Evolutionary conservation across 2,797 vertebrate species (phyloP).

Genomic region (Lophius americanus): DNA sequence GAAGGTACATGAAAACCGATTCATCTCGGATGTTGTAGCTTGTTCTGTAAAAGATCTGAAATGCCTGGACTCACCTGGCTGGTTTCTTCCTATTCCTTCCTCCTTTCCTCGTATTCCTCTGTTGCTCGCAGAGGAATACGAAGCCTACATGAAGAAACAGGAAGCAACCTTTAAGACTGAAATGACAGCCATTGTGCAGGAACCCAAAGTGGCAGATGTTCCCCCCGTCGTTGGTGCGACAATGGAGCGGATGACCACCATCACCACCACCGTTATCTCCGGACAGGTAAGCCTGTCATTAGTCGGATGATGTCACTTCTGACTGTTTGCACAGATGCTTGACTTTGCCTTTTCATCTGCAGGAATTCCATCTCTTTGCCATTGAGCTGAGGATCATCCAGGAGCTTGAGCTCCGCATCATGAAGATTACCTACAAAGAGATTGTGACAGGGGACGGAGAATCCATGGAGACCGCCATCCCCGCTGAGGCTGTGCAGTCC

Average conservation of each 20-base stretch:
- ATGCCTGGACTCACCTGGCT: neutral
- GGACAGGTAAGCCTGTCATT: conserved; percentile 61
- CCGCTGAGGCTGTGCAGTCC: conserved; percentile 86
- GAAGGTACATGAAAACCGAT: conserved; percentile 83
- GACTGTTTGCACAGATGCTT: too few species aligned
- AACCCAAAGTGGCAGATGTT: conserved; percentile 75
- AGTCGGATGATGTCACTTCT: too few species aligned
- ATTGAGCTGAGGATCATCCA: conserved; percentile 94
- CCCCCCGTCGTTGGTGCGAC: conserved; percentile 79
- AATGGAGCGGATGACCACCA: conserved; percentile 87
- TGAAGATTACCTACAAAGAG: conserved; percentile 91
- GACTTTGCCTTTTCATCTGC: neutral
- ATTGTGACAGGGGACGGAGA: conserved; percentile 93
- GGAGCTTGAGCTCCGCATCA: conserved; percentile 93
- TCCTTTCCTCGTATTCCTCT: too few species aligned
- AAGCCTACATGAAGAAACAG: conserved; percentile 88
- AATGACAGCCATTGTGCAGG: conserved; percentile 81
- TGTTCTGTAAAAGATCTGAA: neutral
- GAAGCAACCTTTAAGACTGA: conserved; percentile 86
- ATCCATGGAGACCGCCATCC: conserved; percentile 85
- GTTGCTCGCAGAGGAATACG: conserved; percentile 87
- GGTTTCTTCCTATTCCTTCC: neutral
- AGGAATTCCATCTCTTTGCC: conserved; percentile 95
- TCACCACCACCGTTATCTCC: conserved; percentile 85
- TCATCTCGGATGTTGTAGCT: neutral